Conservation (phyloP, 2,113 vertebrate species). For the Hiodon alosoides region DNA sequence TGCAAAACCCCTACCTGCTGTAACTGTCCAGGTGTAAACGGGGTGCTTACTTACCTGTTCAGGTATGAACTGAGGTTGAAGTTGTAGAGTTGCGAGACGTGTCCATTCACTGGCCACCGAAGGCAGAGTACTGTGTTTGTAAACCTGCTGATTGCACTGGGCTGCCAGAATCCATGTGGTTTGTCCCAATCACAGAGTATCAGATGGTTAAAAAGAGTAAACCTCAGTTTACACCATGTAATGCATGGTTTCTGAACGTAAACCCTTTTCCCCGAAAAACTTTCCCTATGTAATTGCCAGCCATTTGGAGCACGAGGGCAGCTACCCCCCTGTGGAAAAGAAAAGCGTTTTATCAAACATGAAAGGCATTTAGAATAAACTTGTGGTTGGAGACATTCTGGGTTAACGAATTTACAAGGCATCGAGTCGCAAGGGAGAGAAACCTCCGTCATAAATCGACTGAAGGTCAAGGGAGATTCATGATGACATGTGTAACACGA, state of each 20-base stretch:
- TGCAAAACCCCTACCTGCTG: background rate
- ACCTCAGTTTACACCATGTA: slow-evolving; percentile 11
- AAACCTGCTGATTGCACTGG: slow-evolving; percentile 8
- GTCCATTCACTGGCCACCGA: background rate
- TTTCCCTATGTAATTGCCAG: slow-evolving; percentile 13
- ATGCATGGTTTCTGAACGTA: slow-evolving; percentile 14
- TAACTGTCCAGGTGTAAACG: background rate
- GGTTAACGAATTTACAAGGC: background rate
- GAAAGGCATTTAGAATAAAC: slow-evolving; percentile 39
- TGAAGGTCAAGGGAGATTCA: background rate
- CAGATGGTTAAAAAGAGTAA: slow-evolving; percentile 3
- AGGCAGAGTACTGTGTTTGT: background rate
- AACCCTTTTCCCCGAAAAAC: slow-evolving; percentile 4
- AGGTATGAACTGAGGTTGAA: background rate
- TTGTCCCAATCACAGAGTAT: slow-evolving; percentile 5
- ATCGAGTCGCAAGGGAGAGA: background rate
- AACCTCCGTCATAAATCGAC: background rate
- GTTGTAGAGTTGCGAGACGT: background rate
- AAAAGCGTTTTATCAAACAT: slow-evolving; percentile 16
- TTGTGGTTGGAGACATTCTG: slow-evolving; percentile 26
- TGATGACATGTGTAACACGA: background rate
- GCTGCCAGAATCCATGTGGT: background rate
- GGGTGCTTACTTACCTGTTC: background rate
- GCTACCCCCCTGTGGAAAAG: background rate
- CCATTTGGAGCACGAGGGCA: background rate